Percentiles rank a stretch among this genome's conserved stretches.
These are phyloP conservation scores for Leptinotarsa undecemlineata DNA, from an alignment of 1,140 invertebrate genomes.

Conservation along the genomic window DNA sequence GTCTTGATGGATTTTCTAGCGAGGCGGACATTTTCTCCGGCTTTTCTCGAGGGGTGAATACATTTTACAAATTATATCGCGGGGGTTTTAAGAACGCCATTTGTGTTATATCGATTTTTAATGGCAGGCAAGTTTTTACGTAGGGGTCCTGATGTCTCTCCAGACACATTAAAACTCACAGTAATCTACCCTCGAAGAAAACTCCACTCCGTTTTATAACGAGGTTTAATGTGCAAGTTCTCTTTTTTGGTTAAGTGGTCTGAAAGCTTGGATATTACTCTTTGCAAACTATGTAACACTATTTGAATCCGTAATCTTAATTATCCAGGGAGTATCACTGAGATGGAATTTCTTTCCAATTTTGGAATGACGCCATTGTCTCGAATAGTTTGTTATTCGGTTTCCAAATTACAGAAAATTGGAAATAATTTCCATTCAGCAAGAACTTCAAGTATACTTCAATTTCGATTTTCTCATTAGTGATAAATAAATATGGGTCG, in stretches of 20 bases:
- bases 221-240: conserved; percentile 6
- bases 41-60: conserved; percentile 46
- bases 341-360: no score
- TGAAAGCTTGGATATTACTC: background rate
- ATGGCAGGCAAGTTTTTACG: conserved; percentile 34
- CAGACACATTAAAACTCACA: conserved; percentile 36
- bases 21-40: conserved; percentile 50
- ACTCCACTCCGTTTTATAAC: conserved; percentile 37
- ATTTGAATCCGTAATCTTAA: no score
- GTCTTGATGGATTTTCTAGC: conserved; percentile 54
- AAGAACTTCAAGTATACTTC: no score
- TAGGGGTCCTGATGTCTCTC: conserved; percentile 25
- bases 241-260: conserved; percentile 12
- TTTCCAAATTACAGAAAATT: no score
- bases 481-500: no score
- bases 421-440: no score
- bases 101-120: conserved; percentile 51
- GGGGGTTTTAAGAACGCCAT: conserved; percentile 47
- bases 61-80: conserved; percentile 50
- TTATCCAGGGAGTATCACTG: no score
- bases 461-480: no score
- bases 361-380: no score
- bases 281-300: background rate
- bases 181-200: conserved; percentile 31
- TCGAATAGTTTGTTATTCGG: no score